A percentile compares a stretch with the other conserved stretches of the same genome.
These are phyloP conservation scores for Lutjanus argentimaculatus DNA, from an alignment of 2,797 vertebrate species.

Conservation along the genomic window DNA sequence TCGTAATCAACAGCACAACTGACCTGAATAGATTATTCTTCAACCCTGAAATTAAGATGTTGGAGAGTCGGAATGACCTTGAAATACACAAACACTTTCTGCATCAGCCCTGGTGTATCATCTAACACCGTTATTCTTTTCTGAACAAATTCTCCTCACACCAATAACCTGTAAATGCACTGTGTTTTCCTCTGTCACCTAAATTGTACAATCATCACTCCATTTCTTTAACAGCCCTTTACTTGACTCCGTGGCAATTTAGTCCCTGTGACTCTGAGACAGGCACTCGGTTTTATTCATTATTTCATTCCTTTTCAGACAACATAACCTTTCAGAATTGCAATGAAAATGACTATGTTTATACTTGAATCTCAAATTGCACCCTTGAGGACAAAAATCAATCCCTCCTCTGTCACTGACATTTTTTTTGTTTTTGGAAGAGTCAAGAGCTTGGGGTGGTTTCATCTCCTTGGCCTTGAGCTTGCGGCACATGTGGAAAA, in stretches of 20 bases:
- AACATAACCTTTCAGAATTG: constrained; percentile 60
- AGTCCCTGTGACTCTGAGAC: constrained; percentile 27
- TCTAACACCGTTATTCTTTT: not conserved
- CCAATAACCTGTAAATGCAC: constrained; percentile 37
- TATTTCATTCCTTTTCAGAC: constrained; percentile 54
- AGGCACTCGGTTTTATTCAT: constrained; percentile 64
- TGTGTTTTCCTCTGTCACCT: constrained; percentile 46
- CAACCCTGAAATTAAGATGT: not conserved
- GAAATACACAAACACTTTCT: constrained; percentile 2
- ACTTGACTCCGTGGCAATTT: constrained; percentile 60
- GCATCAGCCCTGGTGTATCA: constrained; percentile 5
- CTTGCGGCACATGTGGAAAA: constrained; percentile 23
- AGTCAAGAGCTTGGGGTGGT: constrained; percentile 54
- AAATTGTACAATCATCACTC: constrained; percentile 63
- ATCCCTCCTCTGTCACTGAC: constrained; percentile 59
- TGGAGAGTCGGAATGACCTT: not conserved
- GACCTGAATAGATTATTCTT: constrained; percentile 3
- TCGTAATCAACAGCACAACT: constrained; percentile 23
- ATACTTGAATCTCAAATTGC: constrained; percentile 63
- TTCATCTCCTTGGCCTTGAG: constrained; percentile 45
- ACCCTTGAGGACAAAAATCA: constrained; percentile 63
- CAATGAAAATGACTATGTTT: constrained; percentile 71
- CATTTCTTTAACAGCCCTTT: constrained; percentile 56
- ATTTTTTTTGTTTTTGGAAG: constrained; percentile 35
- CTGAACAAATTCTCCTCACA: constrained; percentile 20